Evolutionary conservation across 1,140 invertebrate genomes (phyloP).

Genomic region (Heliothis subflexa): DNA sequence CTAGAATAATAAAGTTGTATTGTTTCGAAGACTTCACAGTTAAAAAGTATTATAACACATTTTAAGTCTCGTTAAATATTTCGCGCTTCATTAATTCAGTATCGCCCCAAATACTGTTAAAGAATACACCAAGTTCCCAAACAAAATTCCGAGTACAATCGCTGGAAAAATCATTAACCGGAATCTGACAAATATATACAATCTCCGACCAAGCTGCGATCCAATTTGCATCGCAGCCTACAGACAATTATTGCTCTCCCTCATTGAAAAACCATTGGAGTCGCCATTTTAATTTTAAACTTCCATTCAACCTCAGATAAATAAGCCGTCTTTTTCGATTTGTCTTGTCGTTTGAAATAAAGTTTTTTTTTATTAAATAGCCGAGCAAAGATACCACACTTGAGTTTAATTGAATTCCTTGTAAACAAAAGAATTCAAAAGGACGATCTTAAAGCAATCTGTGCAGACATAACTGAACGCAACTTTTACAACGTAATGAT

Average conservation of each 20-base stretch:
- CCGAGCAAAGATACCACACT: constrained; percentile 43
- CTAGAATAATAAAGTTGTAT: neutral
- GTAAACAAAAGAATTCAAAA: constrained; percentile 39
- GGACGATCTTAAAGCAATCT: constrained; percentile 38
- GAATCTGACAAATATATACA: constrained; percentile 32
- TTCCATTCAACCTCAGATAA: constrained; percentile 32
- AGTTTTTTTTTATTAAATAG: constrained; percentile 48
- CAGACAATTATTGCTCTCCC: constrained; percentile 56
- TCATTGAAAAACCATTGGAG: constrained; percentile 59
- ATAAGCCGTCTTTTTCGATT: constrained; percentile 47
- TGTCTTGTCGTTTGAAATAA: constrained; percentile 35
- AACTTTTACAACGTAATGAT: constrained; percentile 52
- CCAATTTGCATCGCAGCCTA: constrained; percentile 56
- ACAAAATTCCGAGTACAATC: constrained; percentile 22
- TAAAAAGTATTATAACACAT: neutral
- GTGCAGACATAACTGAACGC: constrained; percentile 21
- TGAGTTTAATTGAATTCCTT: constrained; percentile 46
- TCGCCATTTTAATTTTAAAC: constrained; percentile 54
- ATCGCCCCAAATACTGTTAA: neutral
- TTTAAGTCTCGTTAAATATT: neutral
- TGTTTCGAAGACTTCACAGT: neutral
- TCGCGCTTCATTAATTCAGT: neutral
- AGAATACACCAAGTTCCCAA: constrained; percentile 2
- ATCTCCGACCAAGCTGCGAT: constrained; percentile 28
- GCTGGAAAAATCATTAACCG: constrained; percentile 28